These are phyloP conservation scores for Dasyornis broadbenti DNA, from an alignment of 2,113 vertebrate species.

Conservation along the genomic window DNA sequence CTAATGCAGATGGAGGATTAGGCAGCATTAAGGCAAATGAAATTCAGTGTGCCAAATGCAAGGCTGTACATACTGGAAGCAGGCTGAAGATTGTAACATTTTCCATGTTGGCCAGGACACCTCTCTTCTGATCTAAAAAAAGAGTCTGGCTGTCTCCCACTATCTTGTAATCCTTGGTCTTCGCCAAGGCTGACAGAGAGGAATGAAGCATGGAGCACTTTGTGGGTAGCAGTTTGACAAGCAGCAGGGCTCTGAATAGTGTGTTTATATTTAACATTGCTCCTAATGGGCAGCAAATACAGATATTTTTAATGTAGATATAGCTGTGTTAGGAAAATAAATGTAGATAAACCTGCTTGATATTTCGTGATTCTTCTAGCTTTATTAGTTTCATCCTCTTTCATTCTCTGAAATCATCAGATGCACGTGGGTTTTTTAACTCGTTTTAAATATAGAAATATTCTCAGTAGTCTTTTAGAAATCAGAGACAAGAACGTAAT, in stretches of 20 bases:
- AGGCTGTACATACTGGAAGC: neutral
- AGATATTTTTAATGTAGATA: neutral
- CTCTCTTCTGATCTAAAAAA: neutral
- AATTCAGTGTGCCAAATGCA: neutral
- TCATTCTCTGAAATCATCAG: neutral
- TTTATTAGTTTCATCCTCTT: neutral
- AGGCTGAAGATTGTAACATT: neutral
- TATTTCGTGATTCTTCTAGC: neutral
- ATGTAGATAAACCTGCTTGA: neutral
- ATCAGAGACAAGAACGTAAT: neutral
- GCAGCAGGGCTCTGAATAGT: neutral
- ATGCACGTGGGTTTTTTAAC: rapidly evolving
- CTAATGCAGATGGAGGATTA: neutral
- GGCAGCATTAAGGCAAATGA: neutral
- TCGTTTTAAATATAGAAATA: neutral
- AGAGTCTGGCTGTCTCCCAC: neutral
- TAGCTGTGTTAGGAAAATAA: neutral
- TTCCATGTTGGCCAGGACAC: neutral
- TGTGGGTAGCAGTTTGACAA: neutral
- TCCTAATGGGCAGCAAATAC: neutral
- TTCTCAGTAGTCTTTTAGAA: neutral
- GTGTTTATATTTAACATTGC: neutral
- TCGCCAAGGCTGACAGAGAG: neutral
- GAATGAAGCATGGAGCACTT: neutral
- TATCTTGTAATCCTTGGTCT: neutral